Evolutionary conservation across 2,797 vertebrate species (phyloP), one percentile per base, ranked within the genome.

Genomic region (Eupleurogrammus muticus): DNA sequence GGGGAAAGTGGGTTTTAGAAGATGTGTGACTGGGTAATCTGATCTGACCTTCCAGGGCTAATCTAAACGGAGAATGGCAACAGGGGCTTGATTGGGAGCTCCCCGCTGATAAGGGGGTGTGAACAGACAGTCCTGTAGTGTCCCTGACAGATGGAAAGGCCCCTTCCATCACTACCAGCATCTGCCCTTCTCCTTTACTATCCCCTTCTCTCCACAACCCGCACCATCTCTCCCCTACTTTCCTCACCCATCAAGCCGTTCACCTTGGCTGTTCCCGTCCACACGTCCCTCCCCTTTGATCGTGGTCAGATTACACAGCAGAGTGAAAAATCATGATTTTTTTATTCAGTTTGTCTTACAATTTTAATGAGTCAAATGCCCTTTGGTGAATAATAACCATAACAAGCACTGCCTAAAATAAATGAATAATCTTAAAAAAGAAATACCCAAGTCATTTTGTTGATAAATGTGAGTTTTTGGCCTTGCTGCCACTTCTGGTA

Each of bases 61-160:
- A 78, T 82, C 75, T 63, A 72, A n/a, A 42, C 66, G 32, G 64
- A 67, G 67, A 46, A 35, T 17, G 21, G 17, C 9, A 48, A 50
- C 46, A 49, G 49, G 57, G 51, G 49, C 58, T 51, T 82, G 60
- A 79, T 63, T 60, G 64, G 67, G 65, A 70, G 55, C 21, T 0
- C 51, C 32, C 36, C 10, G 12, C 66, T 70, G 83, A 85, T 88
- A 80, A 85, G 70, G 34, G 69, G 58, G 67, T 81, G 82, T 82
- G 85, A 87, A 81, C 72, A 5, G 66, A 85, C 60, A 66, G 70
- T 77, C 47, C 67, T 36, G 67, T 42, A 50, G 57, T 72, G 65
- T 84, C 74, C 24, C 75, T 79, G 62, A 78, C 70, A 78, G 78
- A 81, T 69, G 65, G 66, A 70, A 84, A 80, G 17, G 60, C 14